These are phyloP conservation scores for Aurelia aurita DNA, from an alignment of 30 jellyfish, hydroid and myxozoan species.

Conservation along the genomic window DNA sequence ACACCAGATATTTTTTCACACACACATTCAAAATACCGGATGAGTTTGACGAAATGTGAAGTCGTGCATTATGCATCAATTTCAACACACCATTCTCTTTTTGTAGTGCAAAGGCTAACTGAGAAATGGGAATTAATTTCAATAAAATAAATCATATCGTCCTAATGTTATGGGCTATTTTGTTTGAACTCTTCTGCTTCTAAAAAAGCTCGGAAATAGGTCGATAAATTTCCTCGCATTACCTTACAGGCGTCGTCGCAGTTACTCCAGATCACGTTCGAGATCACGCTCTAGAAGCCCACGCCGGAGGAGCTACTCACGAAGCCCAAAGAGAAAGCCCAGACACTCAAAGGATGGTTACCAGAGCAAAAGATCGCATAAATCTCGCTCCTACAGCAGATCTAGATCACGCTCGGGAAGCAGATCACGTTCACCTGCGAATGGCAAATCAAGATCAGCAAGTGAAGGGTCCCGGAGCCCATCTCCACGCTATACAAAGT, in stretches of 20 bases:
- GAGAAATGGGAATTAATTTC: too few relatives aligned
- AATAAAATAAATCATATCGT: too few relatives aligned
- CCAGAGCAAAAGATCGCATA: conserved; percentile 12
- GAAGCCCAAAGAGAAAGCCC: conserved; percentile 59
- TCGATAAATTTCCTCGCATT: neutral
- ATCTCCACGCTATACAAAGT: conserved; percentile 31
- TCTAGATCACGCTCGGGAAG: conserved; percentile 53
- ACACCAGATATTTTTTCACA: too few relatives aligned
- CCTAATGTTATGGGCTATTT: neutral
- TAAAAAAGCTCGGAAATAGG: neutral
- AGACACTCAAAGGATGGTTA: conserved; percentile 3
- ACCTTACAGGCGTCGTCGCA: conserved; percentile 20
- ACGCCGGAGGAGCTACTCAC: conserved; percentile 56
- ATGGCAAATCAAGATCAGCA: conserved; percentile 39
- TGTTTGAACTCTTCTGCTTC: neutral
- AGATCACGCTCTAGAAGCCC: conserved; percentile 79
- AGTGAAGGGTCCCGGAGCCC: conserved; percentile 40
- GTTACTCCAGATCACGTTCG: conserved; percentile 21
- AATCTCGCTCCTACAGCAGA: conserved; percentile 42
- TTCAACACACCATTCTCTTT: too few relatives aligned
- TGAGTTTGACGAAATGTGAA: too few relatives aligned
- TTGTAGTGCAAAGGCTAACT: too few relatives aligned
- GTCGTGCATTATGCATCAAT: too few relatives aligned
- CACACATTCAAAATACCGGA: too few relatives aligned
- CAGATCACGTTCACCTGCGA: conserved; percentile 23